These are phyloP conservation scores for Ceyx margarethae DNA, from an alignment of 2,113 vertebrate species.

Conservation along the genomic window DNA sequence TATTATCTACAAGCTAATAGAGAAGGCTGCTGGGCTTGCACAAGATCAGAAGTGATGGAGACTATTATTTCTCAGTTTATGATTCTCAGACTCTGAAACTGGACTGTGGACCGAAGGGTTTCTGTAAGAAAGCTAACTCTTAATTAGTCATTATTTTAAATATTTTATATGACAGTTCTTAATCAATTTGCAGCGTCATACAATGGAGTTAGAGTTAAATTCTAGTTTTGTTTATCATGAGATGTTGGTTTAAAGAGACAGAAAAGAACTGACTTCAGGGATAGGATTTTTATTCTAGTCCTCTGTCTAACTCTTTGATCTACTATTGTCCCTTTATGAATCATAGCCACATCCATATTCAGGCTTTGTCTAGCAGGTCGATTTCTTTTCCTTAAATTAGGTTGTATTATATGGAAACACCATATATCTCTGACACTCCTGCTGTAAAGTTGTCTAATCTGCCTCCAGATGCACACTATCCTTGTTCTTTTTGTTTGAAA, in stretches of 20 bases:
- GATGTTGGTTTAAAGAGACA: neutral
- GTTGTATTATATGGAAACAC: neutral
- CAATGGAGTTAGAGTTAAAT: neutral
- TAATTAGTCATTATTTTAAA: neutral
- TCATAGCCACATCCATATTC: conserved; percentile 3
- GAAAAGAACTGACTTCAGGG: neutral
- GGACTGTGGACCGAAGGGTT: neutral
- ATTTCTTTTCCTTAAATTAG: conserved; percentile 21
- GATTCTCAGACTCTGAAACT: neutral
- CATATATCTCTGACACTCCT: conserved; percentile 8
- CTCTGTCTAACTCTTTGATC: neutral
- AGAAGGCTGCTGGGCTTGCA: neutral
- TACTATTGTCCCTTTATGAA: neutral
- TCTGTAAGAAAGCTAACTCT: neutral
- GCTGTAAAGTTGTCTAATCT: conserved; percentile 39
- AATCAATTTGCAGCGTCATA: neutral
- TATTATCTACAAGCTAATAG: neutral
- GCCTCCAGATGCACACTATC: neutral
- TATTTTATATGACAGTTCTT: neutral
- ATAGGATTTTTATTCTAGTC: neutral
- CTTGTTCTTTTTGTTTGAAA: conserved; percentile 31
- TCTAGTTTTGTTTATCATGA: neutral
- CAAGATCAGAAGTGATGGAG: neutral
- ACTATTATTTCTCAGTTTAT: neutral
- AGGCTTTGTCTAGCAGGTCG: conserved; percentile 10